Base-by-base conservation (phyloP, 1,140 invertebrate species). In the Bombus sibiricus region DNA sequence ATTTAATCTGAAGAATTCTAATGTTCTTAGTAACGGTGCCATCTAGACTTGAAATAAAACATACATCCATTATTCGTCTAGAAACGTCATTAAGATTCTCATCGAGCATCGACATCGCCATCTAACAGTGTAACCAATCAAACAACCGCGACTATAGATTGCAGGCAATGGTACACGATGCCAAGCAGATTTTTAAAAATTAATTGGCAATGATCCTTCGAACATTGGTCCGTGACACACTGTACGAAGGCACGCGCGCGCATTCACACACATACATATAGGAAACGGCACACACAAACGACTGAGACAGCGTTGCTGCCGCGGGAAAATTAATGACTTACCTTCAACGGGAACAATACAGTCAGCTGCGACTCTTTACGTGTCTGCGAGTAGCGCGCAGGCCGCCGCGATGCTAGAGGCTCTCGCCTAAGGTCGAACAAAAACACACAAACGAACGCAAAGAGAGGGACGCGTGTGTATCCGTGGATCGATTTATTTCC, bases 311-410 rank as follows among this genome's bases (percentile, higher is more conserved):
- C 80, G 82, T 90, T 90, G 83, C 82, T 74, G 86, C 64, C 66
- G 87, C 86, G 88, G 89, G 87, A 92, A 92, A 94, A 94, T 94
- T 94, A 94, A 94, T 93, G 93, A 93, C 92, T 92, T 92, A 92
- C 93, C 91, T 92, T 93, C 92, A 92, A 76, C 88, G 93, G 92
- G 92, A 94, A 94, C 93, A 94, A 94, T 94, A 94, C 90, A 93
- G 92, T 94, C 93, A 94, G 93, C 93, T 94, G 93, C 91, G 92
- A 92, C 92, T 92, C 92, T 92, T 90, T 91, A 89, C 89, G 92
- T 92, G 93, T 91, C 91, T 92, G 86, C 86, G 91, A 86, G 86
- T 71, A 89, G 88, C 78, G 88, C 88, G 89, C 81, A 34, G 89
- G 77, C 86, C 88, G 88, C 82, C 88, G 86, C 86, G 91, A 88